Conservation (phyloP, 2,113 vertebrate species). For the Urocitellus parryii region DNA sequence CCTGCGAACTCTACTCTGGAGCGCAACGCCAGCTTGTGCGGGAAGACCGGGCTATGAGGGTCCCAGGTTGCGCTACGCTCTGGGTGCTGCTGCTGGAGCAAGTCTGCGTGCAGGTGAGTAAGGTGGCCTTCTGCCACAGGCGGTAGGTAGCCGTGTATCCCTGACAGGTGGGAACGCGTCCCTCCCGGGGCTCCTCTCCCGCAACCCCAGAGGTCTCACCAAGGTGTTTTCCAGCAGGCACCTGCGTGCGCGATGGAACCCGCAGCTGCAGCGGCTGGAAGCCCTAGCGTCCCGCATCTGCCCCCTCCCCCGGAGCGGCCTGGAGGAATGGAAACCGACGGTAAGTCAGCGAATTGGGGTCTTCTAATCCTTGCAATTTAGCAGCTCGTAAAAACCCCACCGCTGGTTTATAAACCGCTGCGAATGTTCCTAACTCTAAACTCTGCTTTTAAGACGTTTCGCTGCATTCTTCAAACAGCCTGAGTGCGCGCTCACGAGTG, state of each 20-base stretch:
- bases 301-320: not conserved
- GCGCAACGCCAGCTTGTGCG: not conserved
- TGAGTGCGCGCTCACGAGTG: not conserved
- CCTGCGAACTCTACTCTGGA: not conserved
- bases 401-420: not conserved
- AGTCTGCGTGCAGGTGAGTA: slow-evolving; percentile 58
- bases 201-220: not conserved
- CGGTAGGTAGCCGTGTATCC: not conserved
- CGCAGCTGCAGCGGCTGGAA: not conserved
- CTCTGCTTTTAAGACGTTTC: not conserved
- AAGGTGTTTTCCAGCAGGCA: slow-evolving; percentile 56
- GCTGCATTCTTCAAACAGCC: not conserved
- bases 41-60: not conserved
- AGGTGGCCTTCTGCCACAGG: too few relatives aligned
- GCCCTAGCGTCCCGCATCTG: not conserved
- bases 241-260: slow-evolving; percentile 66
- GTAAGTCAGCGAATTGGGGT: slow-evolving; percentile 62
- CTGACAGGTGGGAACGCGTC: fast-evolving
- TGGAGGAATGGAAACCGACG: slow-evolving; percentile 34
- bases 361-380: not conserved
- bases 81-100: slow-evolving; percentile 65
- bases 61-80: slow-evolving; percentile 6
- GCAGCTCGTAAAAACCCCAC: not conserved
- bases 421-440: fast-evolving
- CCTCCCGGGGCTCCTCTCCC: too few relatives aligned